A percentile compares a stretch with the other conserved stretches of the same genome.
Evolutionary conservation across 2,113 vertebrate genomes (phyloP).

Genomic region (Apus apus): DNA sequence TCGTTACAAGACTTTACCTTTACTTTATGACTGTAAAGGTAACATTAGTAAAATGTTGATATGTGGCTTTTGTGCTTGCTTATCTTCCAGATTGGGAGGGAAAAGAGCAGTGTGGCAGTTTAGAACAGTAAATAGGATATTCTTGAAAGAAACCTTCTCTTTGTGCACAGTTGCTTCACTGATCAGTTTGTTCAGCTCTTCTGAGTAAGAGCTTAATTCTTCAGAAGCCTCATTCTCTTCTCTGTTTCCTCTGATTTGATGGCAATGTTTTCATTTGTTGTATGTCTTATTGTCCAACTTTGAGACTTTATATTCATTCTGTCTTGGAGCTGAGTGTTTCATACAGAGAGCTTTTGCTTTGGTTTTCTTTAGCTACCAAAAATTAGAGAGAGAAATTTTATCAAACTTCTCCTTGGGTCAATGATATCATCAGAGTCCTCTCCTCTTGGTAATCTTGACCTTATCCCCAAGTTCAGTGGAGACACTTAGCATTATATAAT

Average conservation of each 20-base stretch:
- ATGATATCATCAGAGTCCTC: background rate
- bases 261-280: slow-evolving; percentile 14
- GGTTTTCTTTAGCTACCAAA: background rate
- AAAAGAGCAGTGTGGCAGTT: background rate
- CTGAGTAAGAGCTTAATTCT: background rate
- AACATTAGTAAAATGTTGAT: background rate
- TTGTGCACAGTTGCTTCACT: background rate
- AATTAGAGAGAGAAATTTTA: background rate
- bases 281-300: background rate
- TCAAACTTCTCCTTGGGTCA: background rate
- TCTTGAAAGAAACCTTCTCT: background rate
- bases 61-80: background rate
- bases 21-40: slow-evolving; percentile 63
- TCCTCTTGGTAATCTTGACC: background rate
- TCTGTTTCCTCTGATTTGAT: background rate
- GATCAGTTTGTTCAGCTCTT: background rate
- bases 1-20: slow-evolving; percentile 52
- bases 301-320: background rate
- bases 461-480: background rate
- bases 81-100: background rate
- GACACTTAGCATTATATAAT: background rate
- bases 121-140: background rate
- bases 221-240: background rate
- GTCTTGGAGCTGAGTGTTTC: background rate
- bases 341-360: background rate